Evolutionary conservation across 2,113 vertebrate genomes (phyloP).

Genomic region (Natator depressus): DNA sequence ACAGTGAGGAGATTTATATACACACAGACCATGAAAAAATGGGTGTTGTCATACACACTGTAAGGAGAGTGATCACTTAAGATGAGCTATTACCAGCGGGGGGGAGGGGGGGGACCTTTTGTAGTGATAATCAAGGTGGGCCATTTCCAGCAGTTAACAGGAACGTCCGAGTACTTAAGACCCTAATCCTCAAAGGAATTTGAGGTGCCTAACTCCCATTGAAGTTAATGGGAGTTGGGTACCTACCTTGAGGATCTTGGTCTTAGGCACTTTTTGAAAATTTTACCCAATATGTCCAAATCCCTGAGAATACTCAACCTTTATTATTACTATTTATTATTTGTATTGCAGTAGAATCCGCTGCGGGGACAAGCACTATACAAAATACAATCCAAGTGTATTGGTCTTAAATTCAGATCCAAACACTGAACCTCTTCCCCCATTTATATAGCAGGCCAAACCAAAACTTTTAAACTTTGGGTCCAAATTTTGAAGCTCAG

Average conservation of each 20-base stretch:
- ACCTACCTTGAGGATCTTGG: not conserved
- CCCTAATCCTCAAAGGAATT: not conserved
- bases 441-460: not conserved
- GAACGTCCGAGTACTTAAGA: no score
- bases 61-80: no score
- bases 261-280: not conserved
- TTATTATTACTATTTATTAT: not conserved
- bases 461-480: not conserved
- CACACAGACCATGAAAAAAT: no score
- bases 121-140: no score
- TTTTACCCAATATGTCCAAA: not conserved
- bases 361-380: rapidly evolving
- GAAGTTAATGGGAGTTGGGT: not conserved
- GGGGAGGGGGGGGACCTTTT: no score
- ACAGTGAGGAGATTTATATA: no score
- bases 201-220: no score
- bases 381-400: not conserved
- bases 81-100: no score
- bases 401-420: not conserved
- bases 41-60: no score
- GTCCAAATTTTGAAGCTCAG: not conserved
- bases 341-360: not conserved
- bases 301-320: not conserved
- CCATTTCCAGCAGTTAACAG: no score
- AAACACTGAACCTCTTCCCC: not conserved